Conservation (phyloP, 64 coral and sea anemone genomes). For the Platygyra sinensis region DNA sequence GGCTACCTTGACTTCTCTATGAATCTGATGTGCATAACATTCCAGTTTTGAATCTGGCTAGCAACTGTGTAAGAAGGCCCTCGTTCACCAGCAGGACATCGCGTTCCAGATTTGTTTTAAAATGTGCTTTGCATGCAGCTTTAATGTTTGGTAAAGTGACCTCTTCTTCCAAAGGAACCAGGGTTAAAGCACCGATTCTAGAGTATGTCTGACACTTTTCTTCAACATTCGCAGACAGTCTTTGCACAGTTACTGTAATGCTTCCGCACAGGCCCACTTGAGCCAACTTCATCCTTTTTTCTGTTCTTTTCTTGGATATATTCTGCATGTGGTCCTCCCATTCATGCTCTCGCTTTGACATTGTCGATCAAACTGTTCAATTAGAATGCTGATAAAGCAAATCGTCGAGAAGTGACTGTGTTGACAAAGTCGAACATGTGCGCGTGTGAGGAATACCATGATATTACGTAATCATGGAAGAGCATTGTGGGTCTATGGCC, state of each 20-base stretch:
- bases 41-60: neutral
- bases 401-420: neutral
- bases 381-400: neutral
- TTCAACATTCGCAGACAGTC: slow-evolving; percentile 56
- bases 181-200: slow-evolving; percentile 62
- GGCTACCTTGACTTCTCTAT: neutral
- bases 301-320: slow-evolving; percentile 53
- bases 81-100: neutral
- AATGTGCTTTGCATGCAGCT: slow-evolving; percentile 69
- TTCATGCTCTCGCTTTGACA: slow-evolving; percentile 57
- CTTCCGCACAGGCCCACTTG: slow-evolving; percentile 7
- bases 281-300: slow-evolving; percentile 22
- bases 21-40: slow-evolving; percentile 19
- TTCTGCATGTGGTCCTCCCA: slow-evolving; percentile 69
- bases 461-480: slow-evolving; percentile 16
- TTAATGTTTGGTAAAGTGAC: slow-evolving; percentile 65
- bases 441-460: neutral
- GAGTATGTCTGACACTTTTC: slow-evolving; percentile 80
- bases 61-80: neutral
- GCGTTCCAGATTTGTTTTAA: neutral
- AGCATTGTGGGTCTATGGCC: slow-evolving; percentile 58
- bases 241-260: slow-evolving; percentile 65
- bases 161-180: slow-evolving; percentile 57
- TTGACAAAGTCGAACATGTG: too few relatives aligned
- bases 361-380: neutral